These are phyloP conservation scores for Delphinapterus leucas DNA, from an alignment of 2,113 vertebrate genomes.

Conservation along the genomic window DNA sequence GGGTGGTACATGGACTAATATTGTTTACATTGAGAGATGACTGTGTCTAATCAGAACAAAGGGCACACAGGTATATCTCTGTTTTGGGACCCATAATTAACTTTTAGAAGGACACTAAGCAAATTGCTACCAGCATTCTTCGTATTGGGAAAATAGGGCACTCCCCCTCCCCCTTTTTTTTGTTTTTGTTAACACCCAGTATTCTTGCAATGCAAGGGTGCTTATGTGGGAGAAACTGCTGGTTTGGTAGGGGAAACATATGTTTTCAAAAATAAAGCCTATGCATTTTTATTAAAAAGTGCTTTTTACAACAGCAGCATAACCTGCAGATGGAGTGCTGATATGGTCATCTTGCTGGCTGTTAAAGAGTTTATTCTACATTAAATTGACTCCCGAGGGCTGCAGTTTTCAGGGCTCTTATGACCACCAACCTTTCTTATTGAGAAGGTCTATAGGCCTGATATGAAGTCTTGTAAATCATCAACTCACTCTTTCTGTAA, in stretches of 20 bases:
- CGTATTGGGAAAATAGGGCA: background rate
- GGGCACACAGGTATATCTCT: constrained; percentile 53
- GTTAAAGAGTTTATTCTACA: constrained; percentile 84
- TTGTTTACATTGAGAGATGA: constrained; percentile 64
- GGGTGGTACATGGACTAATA: constrained; percentile 67
- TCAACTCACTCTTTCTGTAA: constrained; percentile 79
- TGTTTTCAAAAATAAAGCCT: constrained; percentile 77
- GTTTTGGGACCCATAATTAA: constrained; percentile 65
- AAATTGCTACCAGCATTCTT: constrained; percentile 49
- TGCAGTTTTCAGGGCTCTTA: constrained; percentile 82
- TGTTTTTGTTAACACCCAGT: constrained; percentile 22
- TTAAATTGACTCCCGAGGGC: constrained; percentile 83
- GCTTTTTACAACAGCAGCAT: constrained; percentile 75
- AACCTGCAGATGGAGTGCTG: constrained; percentile 77
- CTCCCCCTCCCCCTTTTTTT: background rate
- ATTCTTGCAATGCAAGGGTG: constrained; percentile 43
- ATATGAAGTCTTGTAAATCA: constrained; percentile 86
- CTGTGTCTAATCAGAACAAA: constrained; percentile 69
- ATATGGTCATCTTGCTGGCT: constrained; percentile 78
- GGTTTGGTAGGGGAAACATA: constrained; percentile 53
- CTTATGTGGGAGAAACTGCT: constrained; percentile 64
- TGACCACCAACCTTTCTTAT: constrained; percentile 81
- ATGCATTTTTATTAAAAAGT: constrained; percentile 71
- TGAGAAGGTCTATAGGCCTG: constrained; percentile 86
- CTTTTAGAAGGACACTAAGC: constrained; percentile 56